Evolutionary conservation across 2,888 invertebrate species (phyloP).

Genomic region (Heteromurus nitidus): DNA sequence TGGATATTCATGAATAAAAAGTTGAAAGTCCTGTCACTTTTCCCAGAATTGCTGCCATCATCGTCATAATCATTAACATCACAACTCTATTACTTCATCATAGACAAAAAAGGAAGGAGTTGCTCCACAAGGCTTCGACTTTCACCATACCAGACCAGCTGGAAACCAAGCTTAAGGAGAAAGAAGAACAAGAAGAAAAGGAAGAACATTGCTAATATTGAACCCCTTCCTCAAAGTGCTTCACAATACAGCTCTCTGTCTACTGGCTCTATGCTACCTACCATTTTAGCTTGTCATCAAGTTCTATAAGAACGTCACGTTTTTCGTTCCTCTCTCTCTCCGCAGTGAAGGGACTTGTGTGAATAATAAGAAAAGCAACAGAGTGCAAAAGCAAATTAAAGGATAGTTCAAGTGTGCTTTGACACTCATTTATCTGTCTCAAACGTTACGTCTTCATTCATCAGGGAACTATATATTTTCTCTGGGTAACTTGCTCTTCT

Average conservation of each 20-base stretch:
- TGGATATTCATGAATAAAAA: constrained; percentile 64
- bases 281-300: constrained; percentile 36
- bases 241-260: too few species aligned
- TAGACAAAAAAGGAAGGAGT: background rate
- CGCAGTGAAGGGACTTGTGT: background rate
- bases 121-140: background rate
- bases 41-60: constrained; percentile 56
- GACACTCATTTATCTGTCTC: constrained; percentile 61
- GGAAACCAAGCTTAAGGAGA: background rate
- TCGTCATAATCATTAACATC: constrained; percentile 62
- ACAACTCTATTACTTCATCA: constrained; percentile 36
- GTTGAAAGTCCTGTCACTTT: constrained; percentile 63
- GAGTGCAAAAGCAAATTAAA: constrained; percentile 60
- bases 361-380: constrained; percentile 57
- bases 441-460: constrained; percentile 46
- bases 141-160: background rate
- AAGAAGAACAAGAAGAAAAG: background rate
- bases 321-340: background rate
- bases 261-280: too few species aligned
- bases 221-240: too few species aligned
- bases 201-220: background rate
- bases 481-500: too few species aligned
- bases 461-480: constrained; percentile 3
- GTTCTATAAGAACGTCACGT: constrained; percentile 18
- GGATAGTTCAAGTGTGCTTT: constrained; percentile 60